Percentiles rank a stretch among this genome's conserved stretches.
Conservation (phyloP, 1,140 invertebrate genomes). For the Drosophila jambulina region DNA sequence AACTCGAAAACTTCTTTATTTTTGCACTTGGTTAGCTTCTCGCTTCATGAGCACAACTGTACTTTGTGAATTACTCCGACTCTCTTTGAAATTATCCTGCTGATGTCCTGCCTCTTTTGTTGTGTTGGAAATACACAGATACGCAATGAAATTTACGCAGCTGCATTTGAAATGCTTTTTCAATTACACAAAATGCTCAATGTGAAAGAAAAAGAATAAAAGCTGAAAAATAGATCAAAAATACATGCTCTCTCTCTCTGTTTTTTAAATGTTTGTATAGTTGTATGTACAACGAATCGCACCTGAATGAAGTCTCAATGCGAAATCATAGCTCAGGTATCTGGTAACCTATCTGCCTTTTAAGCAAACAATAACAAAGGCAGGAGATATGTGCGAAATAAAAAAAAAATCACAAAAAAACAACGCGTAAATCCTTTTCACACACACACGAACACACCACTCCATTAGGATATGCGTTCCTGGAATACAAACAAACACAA, state of each 20-base stretch:
- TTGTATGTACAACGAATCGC: constrained; percentile 31
- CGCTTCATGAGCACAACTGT: constrained; percentile 53
- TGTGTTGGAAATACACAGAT: constrained; percentile 14
- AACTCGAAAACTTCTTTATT: constrained; percentile 20
- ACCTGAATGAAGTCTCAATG: constrained; percentile 69
- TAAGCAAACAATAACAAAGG: constrained; percentile 49
- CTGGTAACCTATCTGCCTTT: constrained; percentile 64
- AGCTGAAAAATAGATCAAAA: constrained; percentile 72
- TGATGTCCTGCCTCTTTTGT: constrained; percentile 11
- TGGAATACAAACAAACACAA: constrained; percentile 63
- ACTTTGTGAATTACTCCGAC: constrained; percentile 21
- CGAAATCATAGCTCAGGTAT: constrained; percentile 79
- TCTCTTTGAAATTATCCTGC: not conserved
- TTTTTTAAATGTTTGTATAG: constrained; percentile 1
- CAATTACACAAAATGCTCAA: constrained; percentile 65
- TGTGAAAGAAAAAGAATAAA: constrained; percentile 20
- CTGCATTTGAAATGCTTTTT: constrained; percentile 79
- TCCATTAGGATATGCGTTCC: constrained; percentile 49
- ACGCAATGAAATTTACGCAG: constrained; percentile 68
- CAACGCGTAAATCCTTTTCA: constrained; percentile 80
- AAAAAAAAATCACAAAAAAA: constrained; percentile 41
- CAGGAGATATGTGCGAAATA: constrained; percentile 59
- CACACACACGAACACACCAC: constrained; percentile 11
- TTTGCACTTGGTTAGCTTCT: constrained; percentile 36
- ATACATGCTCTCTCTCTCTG: constrained; percentile 24